phyloP scores from a whole-genome alignment of 2,797 vertebrate genomes.

The Amazonetta brasiliensis region DNA sequence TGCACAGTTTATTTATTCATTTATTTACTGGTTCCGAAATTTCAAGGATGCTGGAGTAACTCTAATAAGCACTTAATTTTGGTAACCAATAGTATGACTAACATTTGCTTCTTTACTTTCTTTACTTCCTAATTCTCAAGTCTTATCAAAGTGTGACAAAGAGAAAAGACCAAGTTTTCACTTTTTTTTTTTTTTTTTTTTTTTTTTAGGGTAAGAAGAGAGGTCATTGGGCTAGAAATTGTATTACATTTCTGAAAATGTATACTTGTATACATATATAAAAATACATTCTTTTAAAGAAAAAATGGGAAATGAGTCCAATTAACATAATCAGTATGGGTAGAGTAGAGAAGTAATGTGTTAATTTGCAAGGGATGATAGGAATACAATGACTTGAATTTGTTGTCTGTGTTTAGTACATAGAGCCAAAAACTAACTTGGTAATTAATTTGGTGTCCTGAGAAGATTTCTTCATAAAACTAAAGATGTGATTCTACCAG shows the following conservation, averaged over 20 bases:
- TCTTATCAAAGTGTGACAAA: not conserved
- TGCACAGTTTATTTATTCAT: not conserved
- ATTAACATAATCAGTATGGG: not conserved
- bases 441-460: not conserved
- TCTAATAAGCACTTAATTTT: not conserved
- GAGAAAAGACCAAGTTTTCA: not conserved
- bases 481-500: not conserved
- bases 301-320: not conserved
- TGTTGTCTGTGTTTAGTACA: not conserved
- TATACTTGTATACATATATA: accelerated
- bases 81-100: not conserved
- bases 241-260: not conserved
- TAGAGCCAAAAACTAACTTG: not conserved
- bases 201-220: not conserved
- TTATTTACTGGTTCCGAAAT: not conserved
- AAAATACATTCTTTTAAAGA: not conserved
- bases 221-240: not conserved
- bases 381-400: not conserved
- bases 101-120: not conserved
- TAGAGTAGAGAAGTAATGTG: not conserved
- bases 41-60: not conserved
- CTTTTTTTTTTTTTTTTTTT: not conserved
- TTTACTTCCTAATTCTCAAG: not conserved
- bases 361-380: too few relatives aligned
- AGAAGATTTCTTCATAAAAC: not conserved